A percentile compares a stretch with the other conserved stretches of the same genome.
phyloP scores from a whole-genome alignment of 2,113 vertebrate genomes.

The Paracanthobrama guichenoti region DNA sequence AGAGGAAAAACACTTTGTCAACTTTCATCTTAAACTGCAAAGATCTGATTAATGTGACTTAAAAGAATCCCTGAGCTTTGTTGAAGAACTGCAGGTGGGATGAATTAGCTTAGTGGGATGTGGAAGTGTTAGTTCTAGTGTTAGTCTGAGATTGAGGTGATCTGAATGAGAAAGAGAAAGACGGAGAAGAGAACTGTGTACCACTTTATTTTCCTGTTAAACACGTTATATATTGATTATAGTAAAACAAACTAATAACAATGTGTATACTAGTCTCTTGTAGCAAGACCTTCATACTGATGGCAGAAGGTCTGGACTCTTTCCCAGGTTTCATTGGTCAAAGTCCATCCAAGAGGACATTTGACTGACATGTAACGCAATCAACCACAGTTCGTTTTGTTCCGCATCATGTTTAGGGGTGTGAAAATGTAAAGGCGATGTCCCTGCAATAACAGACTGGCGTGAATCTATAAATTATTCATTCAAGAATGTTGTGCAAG shows the following conservation, averaged over 20 bases:
- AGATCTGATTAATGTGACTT: constrained; percentile 28
- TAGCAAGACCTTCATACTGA: too few species aligned
- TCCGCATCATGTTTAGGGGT: too few species aligned
- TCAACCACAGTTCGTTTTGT: too few species aligned
- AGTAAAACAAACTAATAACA: neutral
- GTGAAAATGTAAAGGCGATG: too few species aligned
- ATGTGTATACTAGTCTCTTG: neutral
- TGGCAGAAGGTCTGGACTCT: too few species aligned
- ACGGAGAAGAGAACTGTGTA: neutral
- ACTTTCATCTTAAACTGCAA: neutral
- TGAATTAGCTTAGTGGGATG: constrained; percentile 25
- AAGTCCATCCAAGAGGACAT: too few species aligned
- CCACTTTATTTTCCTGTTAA: neutral
- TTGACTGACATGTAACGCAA: too few species aligned
- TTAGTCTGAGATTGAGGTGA: neutral
- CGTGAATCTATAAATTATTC: too few species aligned
- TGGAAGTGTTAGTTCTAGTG: neutral
- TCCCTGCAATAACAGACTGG: too few species aligned
- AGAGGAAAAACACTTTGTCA: constrained; percentile 37
- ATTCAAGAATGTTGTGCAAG: too few species aligned
- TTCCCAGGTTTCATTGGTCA: too few species aligned
- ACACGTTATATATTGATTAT: too few species aligned
- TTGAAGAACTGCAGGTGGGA: constrained; percentile 13
- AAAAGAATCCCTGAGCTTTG: constrained; percentile 42
- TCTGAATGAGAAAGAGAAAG: constrained; percentile 20